These are phyloP conservation scores for Mohoua ochrocephala DNA, from an alignment of 2,113 vertebrate species.

Conservation along the genomic window DNA sequence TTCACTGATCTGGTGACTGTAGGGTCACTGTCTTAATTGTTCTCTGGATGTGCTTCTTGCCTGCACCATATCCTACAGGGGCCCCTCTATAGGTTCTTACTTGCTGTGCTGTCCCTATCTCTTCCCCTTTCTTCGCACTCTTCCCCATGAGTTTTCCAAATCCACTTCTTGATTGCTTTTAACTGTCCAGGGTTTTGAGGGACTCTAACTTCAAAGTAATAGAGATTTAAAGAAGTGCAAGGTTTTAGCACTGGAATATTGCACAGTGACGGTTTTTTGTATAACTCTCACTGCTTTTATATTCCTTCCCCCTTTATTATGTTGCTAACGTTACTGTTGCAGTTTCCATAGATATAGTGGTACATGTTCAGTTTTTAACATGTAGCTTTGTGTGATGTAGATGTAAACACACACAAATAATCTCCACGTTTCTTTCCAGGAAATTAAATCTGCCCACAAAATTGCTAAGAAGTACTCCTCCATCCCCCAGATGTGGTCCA, in stretches of 20 bases:
- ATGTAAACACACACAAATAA: background rate
- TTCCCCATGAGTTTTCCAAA: background rate
- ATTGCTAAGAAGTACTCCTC: constrained; percentile 92
- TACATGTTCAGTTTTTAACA: background rate
- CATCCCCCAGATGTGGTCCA: constrained; percentile 97
- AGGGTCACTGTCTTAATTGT: background rate
- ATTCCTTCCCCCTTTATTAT: background rate
- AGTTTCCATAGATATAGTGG: background rate
- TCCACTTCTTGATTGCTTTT: background rate
- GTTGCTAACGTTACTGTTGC: background rate
- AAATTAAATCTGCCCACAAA: constrained; percentile 93
- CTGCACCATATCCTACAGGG: fast-evolving
- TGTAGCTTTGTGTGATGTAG: background rate
- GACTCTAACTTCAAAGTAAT: background rate
- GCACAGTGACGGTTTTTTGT: background rate
- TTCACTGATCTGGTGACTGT: background rate
- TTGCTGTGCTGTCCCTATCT: background rate
- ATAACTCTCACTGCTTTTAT: background rate
- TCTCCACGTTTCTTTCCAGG: constrained; percentile 68
- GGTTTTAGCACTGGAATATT: background rate
- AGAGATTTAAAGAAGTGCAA: background rate
- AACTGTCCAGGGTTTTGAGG: background rate
- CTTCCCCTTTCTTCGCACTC: fast-evolving
- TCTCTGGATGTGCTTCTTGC: background rate
- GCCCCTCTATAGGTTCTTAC: background rate